Evolutionary conservation across 2,797 vertebrate species (phyloP), one percentile per base, ranked within the genome.

Genomic region (Meriones psammophilus): DNA sequence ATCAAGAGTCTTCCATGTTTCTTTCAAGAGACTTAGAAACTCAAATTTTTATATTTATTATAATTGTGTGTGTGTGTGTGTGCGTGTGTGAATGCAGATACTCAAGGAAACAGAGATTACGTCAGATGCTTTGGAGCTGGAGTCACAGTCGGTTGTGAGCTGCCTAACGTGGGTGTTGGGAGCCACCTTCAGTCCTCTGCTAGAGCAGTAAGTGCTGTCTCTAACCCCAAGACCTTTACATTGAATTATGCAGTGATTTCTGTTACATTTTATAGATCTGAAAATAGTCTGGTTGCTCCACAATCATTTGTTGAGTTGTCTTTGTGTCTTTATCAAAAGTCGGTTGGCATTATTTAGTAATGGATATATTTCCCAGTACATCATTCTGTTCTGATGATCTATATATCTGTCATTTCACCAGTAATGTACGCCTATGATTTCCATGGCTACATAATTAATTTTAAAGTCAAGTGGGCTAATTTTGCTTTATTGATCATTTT

Each of bases 401-500:
- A 30, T 62, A 10, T 71, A 30, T 83, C 26, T 58, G 1, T 78
- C 22, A 71, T 28, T 73, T 36, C 24, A 73, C 18, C 7, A 74
- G 15, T 54, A 74, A 46, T 93, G 33, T 2, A n/a, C 28, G 66
- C 46, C 56, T 54, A 22, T 33, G 54, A 60, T 81, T 86, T 58
- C 3, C 60, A 14, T 78, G 88, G 71, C 5, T 56, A 58, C 28
- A 33, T 24, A 68, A 73, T 81, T 33, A 60, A 54, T 78, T 28
- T 86, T 93, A 30, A 88, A 56, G 54, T 78, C 26, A 56, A n/a
- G 7, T 17, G 80, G 5, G 28, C 89, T 96, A 20, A 4, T 83
- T 62, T 88, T 30, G 62, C 2, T 71, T 46, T 64, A n/a, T 56
- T 93, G 17, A 87, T 89, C 15, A 88, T 94, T 94, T 79, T 62